Conservation (phyloP, 2,797 vertebrate species). For the Chelidonichthys spinosus region DNA sequence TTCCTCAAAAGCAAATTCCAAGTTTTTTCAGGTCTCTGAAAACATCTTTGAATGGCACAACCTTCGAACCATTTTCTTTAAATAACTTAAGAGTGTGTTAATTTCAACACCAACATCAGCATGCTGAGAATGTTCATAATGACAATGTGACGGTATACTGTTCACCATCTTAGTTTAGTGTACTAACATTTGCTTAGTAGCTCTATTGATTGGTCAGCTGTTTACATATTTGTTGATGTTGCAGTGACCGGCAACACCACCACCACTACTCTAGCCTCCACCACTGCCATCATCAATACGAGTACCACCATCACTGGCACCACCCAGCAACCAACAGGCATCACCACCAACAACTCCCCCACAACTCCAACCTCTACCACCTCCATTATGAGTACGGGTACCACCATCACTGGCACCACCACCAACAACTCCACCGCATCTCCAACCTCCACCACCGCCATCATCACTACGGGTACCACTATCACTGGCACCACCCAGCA, state of each 20-base stretch:
- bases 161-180: not conserved
- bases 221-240: constrained; percentile 10
- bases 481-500: not conserved
- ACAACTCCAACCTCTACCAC: not conserved
- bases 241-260: not conserved
- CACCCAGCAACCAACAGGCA: constrained; percentile 4
- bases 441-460: not conserved
- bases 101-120: not conserved
- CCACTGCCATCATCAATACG: not conserved
- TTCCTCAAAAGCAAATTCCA: not conserved
- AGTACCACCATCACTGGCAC: not conserved
- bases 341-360: not conserved
- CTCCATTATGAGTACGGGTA: not conserved
- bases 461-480: constrained; percentile 1
- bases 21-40: not conserved
- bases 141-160: not conserved
- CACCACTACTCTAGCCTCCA: not conserved
- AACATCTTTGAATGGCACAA: not conserved
- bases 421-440: not conserved
- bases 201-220: not conserved
- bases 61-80: not conserved
- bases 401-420: constrained; percentile 8
- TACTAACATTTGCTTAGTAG: not conserved
- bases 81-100: not conserved
- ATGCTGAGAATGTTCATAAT: not conserved